Evolutionary conservation across 1,140 invertebrate species (phyloP), one percentile per base, ranked within the genome.

Genomic region (Dufourea novaeangliae): DNA sequence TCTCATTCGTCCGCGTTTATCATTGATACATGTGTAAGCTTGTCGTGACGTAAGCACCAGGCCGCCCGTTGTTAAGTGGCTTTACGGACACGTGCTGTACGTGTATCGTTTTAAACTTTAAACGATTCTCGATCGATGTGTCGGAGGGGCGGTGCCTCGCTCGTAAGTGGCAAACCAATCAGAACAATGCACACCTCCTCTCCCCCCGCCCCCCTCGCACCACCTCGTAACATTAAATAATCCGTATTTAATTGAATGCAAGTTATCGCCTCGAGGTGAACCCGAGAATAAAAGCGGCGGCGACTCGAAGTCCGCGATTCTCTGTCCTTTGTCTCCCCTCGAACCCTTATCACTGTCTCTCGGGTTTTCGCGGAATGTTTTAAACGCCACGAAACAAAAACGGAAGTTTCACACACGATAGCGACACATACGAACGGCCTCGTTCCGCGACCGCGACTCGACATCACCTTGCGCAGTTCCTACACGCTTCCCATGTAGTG

Each of bases 141-240:
- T 63, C n/a, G 63, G 41, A 83, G 67, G n/a, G n/a, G 62, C 68
- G 67, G 61, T 78, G 37, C 63, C 32, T 57, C 22, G 27, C 39
- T 68, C 62, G 80, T 52, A 71, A 83, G 27, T 27, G 56, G 76
- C 17, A 29, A 64, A 56, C 76, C 46, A 78, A 72, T 73, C 39
- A n/a, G 57, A 37, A 54, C 50, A 63, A 62, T 34, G 44, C 63
- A 54, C n/a, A 68, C 73, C 73, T 68, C 69, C 64, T n/a, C 54
- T 14, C n/a, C n/a, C n/a, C n/a, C n/a, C n/a, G n/a, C n/a, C n/a
- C n/a, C n/a, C n/a, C n/a, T n/a, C n/a, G n/a, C n/a, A n/a, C n/a
- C n/a, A n/a, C n/a, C n/a, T n/a, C n/a, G n/a, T n/a, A 1, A 41
- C 32, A 68, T 46, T 57, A 37, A 50, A 75, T 46, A 6, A 6